These are phyloP conservation scores for Manis pentadactyla DNA, from an alignment of 2,797 vertebrate species.

Conservation along the genomic window DNA sequence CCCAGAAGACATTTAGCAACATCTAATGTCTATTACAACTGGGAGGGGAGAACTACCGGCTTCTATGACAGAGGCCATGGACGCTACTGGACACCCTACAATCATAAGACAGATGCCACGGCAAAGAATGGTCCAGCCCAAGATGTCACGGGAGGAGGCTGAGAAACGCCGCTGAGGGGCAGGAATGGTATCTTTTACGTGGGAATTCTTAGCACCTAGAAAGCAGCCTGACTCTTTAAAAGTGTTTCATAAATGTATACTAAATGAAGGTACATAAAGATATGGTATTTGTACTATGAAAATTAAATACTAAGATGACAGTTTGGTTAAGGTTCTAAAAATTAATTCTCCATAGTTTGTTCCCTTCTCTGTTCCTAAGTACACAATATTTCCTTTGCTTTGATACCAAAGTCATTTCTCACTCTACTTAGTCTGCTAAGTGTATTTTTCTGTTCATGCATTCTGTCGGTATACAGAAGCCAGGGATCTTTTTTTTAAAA, in stretches of 20 bases:
- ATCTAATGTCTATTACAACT: neutral
- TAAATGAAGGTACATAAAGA: neutral
- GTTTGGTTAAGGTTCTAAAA: neutral
- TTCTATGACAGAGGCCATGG: neutral
- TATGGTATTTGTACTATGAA: neutral
- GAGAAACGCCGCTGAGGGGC: neutral
- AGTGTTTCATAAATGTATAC: neutral
- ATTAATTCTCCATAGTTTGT: neutral
- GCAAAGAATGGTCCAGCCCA: neutral
- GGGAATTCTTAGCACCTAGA: neutral
- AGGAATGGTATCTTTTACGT: neutral
- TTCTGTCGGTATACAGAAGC: neutral
- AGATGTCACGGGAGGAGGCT: neutral
- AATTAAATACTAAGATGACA: neutral
- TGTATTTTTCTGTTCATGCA: neutral
- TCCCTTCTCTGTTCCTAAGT: neutral
- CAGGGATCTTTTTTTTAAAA: neutral
- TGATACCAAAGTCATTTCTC: neutral
- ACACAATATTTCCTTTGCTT: neutral
- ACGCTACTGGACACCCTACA: neutral
- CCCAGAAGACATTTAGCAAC: neutral
- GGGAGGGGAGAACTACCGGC: neutral
- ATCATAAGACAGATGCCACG: rapidly evolving
- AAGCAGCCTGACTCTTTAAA: neutral
- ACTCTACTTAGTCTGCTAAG: neutral